Conservation (phyloP, 2,113 vertebrate genomes). For the Struthio camelus region DNA sequence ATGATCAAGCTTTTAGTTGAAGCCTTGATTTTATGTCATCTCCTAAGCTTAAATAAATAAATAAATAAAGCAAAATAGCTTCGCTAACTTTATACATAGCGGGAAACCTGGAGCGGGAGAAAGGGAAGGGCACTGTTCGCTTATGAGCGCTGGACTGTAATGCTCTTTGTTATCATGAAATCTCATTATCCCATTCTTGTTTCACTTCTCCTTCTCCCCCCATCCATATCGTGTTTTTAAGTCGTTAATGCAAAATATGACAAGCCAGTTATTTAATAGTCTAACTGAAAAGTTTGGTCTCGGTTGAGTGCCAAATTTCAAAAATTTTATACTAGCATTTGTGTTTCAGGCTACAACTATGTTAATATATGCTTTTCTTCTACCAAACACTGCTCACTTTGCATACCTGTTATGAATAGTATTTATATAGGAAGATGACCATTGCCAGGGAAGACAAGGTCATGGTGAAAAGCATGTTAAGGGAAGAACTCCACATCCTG, state of each 20-base stretch:
- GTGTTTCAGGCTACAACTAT: neutral
- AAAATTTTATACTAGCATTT: neutral
- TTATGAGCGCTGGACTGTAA: neutral
- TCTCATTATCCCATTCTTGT: conserved; percentile 39
- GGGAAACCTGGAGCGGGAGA: neutral
- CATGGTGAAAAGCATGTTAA: neutral
- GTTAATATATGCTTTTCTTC: neutral
- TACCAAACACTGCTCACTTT: neutral
- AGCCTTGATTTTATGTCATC: neutral
- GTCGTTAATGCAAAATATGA: conserved; percentile 42
- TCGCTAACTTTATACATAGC: neutral
- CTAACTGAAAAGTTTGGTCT: conserved; percentile 44
- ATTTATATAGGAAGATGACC: neutral
- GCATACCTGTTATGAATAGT: neutral
- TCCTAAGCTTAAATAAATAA: neutral
- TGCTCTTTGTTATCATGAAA: neutral
- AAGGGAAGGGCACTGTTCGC: neutral
- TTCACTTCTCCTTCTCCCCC: conserved; percentile 55
- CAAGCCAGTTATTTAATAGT: conserved; percentile 15
- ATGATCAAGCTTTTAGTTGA: neutral
- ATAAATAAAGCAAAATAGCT: neutral
- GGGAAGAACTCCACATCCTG: neutral
- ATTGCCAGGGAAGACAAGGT: neutral
- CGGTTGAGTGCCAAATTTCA: neutral
- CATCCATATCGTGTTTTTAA: conserved; percentile 12